phyloP scores from a whole-genome alignment of 2,888 invertebrate species.

The Chrysomela aeneicollis region DNA sequence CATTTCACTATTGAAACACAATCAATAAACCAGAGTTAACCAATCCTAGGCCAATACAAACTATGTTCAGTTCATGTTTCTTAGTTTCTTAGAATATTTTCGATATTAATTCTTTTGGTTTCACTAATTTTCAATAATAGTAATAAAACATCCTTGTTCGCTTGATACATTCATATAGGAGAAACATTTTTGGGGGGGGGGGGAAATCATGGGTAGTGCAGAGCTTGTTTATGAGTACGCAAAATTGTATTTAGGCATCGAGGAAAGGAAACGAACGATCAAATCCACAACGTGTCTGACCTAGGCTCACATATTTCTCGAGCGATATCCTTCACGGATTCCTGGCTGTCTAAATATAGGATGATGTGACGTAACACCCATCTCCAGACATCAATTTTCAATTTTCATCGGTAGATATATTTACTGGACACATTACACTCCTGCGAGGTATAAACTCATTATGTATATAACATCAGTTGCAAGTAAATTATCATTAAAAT shows the following conservation, averaged over 20 bases:
- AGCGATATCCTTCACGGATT: background rate
- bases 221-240: no score
- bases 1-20: no score
- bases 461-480: background rate
- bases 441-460: background rate
- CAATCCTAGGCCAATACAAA: no score
- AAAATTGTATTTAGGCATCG: background rate
- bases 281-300: background rate
- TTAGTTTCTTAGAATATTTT: no score
- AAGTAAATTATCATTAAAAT: background rate
- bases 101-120: no score
- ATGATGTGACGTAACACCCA: background rate
- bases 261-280: background rate
- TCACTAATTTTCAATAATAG: no score
- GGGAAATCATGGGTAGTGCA: no score
- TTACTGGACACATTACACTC: background rate
- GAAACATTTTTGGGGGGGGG: no score
- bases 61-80: no score
- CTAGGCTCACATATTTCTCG: slow-evolving; percentile 1
- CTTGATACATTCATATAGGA: no score
- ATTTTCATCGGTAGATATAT: background rate
- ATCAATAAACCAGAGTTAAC: no score
- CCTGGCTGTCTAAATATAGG: background rate
- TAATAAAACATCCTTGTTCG: no score
- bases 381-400: slow-evolving; percentile 2